Percentiles rank a stretch among this genome's conserved stretches.
Evolutionary conservation across 2,797 vertebrate genomes (phyloP).

Genomic region (Xiphorhynchus erythropygius): DNA sequence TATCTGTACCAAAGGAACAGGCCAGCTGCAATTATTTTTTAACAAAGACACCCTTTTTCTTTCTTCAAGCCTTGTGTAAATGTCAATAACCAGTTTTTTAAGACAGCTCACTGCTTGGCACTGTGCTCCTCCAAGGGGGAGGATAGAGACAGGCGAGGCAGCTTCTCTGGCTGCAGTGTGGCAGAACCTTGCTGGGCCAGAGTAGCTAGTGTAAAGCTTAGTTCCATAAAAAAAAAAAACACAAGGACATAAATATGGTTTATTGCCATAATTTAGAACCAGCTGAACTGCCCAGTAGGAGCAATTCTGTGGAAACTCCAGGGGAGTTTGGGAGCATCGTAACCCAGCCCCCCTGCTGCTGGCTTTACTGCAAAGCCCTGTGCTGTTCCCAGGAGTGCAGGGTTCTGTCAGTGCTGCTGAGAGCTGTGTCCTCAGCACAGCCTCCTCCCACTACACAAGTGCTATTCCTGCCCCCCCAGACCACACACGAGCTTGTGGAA

Average conservation of each 20-base stretch:
- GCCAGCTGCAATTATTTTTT: conserved; percentile 41
- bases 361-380: background rate
- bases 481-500: background rate
- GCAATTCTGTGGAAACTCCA: background rate
- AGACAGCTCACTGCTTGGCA: conserved; percentile 31
- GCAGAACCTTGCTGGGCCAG: background rate
- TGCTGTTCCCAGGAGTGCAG: background rate
- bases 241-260: background rate
- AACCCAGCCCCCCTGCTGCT: background rate
- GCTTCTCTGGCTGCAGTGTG: background rate
- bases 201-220: background rate
- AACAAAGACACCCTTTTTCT: conserved; percentile 39
- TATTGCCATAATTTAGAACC: background rate
- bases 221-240: background rate
- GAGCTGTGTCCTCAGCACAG: background rate
- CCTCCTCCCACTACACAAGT: background rate
- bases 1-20: background rate
- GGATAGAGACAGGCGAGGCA: background rate
- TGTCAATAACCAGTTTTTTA: background rate
- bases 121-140: background rate
- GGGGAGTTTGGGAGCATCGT: background rate
- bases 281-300: background rate
- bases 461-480: background rate
- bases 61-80: conserved; percentile 19
- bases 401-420: background rate